phyloP scores from a whole-genome alignment of 2,113 vertebrate species.

The Lampris megalopsis region DNA sequence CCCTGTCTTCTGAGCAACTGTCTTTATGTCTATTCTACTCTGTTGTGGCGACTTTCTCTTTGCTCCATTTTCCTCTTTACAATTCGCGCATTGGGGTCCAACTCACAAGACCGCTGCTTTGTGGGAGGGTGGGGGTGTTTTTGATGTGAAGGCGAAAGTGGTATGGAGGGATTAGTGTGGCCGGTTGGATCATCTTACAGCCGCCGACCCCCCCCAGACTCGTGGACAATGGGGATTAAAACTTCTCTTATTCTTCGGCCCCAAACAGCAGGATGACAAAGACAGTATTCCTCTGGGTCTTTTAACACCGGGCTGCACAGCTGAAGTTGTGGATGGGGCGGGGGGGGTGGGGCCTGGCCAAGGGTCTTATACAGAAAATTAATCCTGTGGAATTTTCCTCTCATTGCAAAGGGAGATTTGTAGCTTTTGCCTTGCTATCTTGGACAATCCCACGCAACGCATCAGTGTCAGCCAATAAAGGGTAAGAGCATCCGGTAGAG shows the following conservation, averaged over 20 bases:
- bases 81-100: slow-evolving; percentile 85
- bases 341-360: slow-evolving; percentile 65
- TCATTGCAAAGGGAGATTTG: slow-evolving; percentile 85
- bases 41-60: slow-evolving; percentile 86
- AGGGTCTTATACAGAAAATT: slow-evolving; percentile 83
- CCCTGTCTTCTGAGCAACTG: slow-evolving; percentile 83
- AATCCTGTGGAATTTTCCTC: slow-evolving; percentile 87
- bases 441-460: slow-evolving; percentile 71
- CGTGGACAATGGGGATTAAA: slow-evolving; percentile 88
- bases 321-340: slow-evolving; percentile 81
- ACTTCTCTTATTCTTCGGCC: slow-evolving; percentile 87
- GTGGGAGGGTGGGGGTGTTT: slow-evolving; percentile 80
- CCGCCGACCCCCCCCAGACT: slow-evolving; percentile 82
- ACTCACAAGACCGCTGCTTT: slow-evolving; percentile 83
- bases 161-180: slow-evolving; percentile 86
- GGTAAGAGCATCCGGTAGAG: slow-evolving; percentile 75
- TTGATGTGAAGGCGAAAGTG: slow-evolving; percentile 82
- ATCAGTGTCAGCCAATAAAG: slow-evolving; percentile 75
- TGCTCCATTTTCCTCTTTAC: slow-evolving; percentile 85
- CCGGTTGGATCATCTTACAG: slow-evolving; percentile 88
- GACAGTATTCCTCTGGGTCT: slow-evolving; percentile 88
- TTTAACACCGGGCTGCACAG: slow-evolving; percentile 86
- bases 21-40: slow-evolving; percentile 83
- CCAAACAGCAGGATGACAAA: slow-evolving; percentile 86
- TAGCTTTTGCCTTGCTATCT: slow-evolving; percentile 80